Percentiles rank a stretch among this genome's conserved stretches.
Evolutionary conservation across 1,140 invertebrate species (phyloP).

Genomic region (Ceratoteleas bidentatus): DNA sequence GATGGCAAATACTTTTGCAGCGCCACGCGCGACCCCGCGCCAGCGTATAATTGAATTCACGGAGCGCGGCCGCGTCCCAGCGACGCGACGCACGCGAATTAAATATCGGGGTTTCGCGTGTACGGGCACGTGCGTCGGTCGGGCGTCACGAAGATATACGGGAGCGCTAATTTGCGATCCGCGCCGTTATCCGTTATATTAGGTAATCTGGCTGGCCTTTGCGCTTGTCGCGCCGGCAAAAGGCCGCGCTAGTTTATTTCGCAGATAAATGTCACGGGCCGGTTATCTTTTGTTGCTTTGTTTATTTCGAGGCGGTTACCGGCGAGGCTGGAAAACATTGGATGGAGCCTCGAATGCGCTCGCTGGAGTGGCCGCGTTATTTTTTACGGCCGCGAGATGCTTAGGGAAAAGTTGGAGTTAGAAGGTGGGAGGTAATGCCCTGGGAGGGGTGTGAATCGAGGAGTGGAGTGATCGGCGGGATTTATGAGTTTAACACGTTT

Average conservation of each 20-base stretch:
- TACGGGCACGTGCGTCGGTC: constrained; percentile 71
- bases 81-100: constrained; percentile 71
- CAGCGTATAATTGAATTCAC: constrained; percentile 65
- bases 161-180: constrained; percentile 77
- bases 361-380: no score
- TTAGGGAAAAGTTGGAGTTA: no score
- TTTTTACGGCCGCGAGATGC: no score
- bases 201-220: constrained; percentile 70
- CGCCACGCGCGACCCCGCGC: constrained; percentile 8
- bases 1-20: constrained; percentile 58
- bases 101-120: constrained; percentile 76
- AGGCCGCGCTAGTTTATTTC: constrained; percentile 20
- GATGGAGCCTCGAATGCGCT: no score
- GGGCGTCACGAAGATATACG: constrained; percentile 76
- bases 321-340: background rate
- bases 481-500: no score
- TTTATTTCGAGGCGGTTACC: background rate
- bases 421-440: no score
- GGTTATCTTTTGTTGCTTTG: background rate
- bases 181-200: constrained; percentile 78
- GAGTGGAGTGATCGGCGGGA: no score
- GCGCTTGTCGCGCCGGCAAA: constrained; percentile 35
- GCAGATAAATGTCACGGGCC: background rate
- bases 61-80: constrained; percentile 61
- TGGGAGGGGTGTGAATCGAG: no score